Evolutionary conservation across 1,140 invertebrate species (phyloP), one percentile per base, ranked within the genome.

Genomic region (Drosophila ambigua): DNA sequence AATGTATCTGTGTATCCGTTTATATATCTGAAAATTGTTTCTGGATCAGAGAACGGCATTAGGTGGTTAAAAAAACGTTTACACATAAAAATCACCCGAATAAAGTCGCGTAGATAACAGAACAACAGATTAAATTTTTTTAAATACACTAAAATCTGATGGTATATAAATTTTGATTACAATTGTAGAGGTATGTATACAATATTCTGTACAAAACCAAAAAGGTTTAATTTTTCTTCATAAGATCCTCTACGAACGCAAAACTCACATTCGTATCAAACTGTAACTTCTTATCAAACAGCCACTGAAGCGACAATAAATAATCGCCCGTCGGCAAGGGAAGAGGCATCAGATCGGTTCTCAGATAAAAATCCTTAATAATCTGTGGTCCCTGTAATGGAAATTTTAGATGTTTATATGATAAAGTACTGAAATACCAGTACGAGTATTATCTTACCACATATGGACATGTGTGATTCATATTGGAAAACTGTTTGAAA

Each of bases 391-490:
- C 63, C 63, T 71, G 0, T 28, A 9, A 0, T 0, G 5, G 35
- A 1, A 1, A 24, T 4, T 24, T 24, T 24, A 24, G 23, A 24
- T 6, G 51, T 13, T 5, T 0, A n/a, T 1, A 15, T 35, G 31
- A 3, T 9, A 16, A 16, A 2, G 6, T 35, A 28, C 24, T 16
- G 13, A 15, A 28, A 51, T 6, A 9, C 8, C 2, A 2, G 43
- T 16, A 26, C 13, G 3, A 5, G 0, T 8, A 35, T 11, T 4
- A 4, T 9, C 35, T 69, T 61, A 72, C 54, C 41, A 72, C 28
- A 20, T 35, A 72, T 1, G 68, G 68, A 8, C 68, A 72, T 0
- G 68, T 31, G 26, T 72, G 68, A 20, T 72, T 72, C 1, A 72
- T 48, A 16, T 72, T 72, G 6, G 54, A 16, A 31, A 24, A 72